These are phyloP conservation scores for Tinea semifulvella DNA, from an alignment of 2,888 invertebrate species.

Conservation along the genomic window DNA sequence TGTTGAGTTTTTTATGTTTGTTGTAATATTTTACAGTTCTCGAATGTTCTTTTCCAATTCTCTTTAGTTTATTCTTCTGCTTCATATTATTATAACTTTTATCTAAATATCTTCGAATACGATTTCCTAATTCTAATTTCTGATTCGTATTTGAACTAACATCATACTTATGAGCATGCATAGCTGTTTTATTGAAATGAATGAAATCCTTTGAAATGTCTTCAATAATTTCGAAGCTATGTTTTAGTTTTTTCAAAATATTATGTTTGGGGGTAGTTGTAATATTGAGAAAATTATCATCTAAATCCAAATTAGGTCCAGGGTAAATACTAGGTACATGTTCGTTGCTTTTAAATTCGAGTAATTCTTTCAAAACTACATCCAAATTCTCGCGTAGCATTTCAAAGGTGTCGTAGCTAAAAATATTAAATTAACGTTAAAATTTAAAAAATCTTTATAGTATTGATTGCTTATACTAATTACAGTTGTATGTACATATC, in stretches of 20 bases:
- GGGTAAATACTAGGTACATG: conserved; percentile 37
- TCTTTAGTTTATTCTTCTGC: conserved; percentile 26
- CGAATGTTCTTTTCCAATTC: conserved; percentile 17
- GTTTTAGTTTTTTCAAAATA: conserved; percentile 16
- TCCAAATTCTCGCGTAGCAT: conserved; percentile 85
- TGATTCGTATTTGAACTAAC: conserved; percentile 21
- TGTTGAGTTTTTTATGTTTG: neutral
- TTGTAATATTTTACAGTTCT: conserved; percentile 8
- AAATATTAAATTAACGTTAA: conserved; percentile 22
- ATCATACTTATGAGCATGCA: conserved; percentile 8
- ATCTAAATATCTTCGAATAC: conserved; percentile 46
- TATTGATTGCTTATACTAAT: no score
- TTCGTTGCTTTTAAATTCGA: conserved; percentile 62
- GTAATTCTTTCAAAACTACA: conserved; percentile 70
- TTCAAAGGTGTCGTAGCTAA: conserved; percentile 86
- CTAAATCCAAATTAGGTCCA: conserved; percentile 39
- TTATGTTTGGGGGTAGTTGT: neutral
- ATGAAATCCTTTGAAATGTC: conserved; percentile 23
- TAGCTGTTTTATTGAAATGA: conserved; percentile 22
- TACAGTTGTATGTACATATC: no score
- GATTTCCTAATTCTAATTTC: conserved; percentile 34
- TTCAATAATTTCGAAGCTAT: conserved; percentile 20
- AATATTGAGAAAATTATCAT: conserved; percentile 33
- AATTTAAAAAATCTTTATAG: neutral
- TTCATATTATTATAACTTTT: conserved; percentile 29